Evolutionary conservation across 2,888 invertebrate genomes (phyloP), one percentile per base, ranked within the genome.

Genomic region (Campoplex nolae): DNA sequence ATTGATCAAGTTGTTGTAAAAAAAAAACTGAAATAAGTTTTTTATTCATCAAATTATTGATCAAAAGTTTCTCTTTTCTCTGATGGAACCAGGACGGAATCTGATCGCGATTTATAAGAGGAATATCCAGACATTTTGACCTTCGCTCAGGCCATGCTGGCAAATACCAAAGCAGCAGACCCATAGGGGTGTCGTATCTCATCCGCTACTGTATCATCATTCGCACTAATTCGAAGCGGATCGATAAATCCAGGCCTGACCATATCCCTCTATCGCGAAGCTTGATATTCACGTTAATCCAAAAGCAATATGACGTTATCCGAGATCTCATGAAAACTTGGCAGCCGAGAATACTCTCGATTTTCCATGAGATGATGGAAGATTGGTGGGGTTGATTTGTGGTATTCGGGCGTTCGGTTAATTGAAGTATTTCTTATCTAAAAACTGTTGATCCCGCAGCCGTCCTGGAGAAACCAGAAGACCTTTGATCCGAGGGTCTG

Each of bases 381-480:
- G 77, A 58, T 84, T 38, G 28, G 77, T 74, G 85, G 80, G 70
- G 68, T 76, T 74, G 81, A 79, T 38, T 73, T 77, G 81, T 51
- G 82, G 83, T 56, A 71, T 76, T 84, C 82, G 67, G 58, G 13
- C 73, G 70, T 80, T 85, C 90, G 90, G 91, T 92, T 94, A 94
- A 94, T 94, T 93, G 93, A 92, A 94, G 94, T 92, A 93, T 93
- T 93, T 89, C 93, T 94, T 94, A 94, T 94, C 94, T 93, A 92
- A 93, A 94, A 94, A 94, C 90, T 92, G 93, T 92, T 92, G 92
- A 93, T 93, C 92, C 93, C 89, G 90, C 91, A 92, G 91, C 90
- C 90, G 84, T 88, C 18, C 28, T 9, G 38, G 67, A 80, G 84
- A 70, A 83, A 74, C 67, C 77, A 68, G 51, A 87, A 88, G 83